Conservation (phyloP, 2,113 vertebrate species). For the Neodontobutis hainanensis region DNA sequence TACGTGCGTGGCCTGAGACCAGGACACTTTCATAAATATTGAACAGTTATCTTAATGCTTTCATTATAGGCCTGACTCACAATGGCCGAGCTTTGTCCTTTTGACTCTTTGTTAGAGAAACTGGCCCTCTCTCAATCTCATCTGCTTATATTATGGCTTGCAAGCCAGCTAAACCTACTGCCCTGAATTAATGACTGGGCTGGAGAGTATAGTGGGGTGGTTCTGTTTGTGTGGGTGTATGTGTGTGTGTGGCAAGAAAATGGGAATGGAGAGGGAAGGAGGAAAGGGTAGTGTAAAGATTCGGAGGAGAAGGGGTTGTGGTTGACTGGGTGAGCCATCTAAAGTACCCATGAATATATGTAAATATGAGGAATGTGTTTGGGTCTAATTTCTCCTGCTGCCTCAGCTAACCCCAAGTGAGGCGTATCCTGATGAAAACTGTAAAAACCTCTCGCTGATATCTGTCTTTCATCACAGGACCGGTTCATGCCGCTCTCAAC, state of each 20-base stretch:
- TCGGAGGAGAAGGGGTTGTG: conserved; percentile 33
- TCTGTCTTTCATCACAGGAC: conserved; percentile 45
- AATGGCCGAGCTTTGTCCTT: conserved; percentile 75
- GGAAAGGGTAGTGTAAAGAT: conserved; percentile 1
- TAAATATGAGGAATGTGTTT: conserved; percentile 71
- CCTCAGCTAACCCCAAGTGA: conserved; percentile 58
- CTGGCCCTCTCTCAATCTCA: conserved; percentile 71
- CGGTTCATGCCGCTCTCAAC: conserved; percentile 38
- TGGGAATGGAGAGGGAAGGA: neutral
- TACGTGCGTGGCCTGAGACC: conserved; percentile 43
- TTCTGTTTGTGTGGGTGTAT: conserved; percentile 20
- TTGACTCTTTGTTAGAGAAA: conserved; percentile 73
- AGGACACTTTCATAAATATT: conserved; percentile 82
- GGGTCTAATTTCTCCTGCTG: conserved; percentile 64
- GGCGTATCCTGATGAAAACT: conserved; percentile 61
- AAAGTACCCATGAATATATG: conserved; percentile 68
- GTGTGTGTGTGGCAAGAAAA: conserved; percentile 11
- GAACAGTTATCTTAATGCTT: conserved; percentile 83
- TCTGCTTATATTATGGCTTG: conserved; percentile 70
- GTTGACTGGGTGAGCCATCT: conserved; percentile 57
- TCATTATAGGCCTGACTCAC: conserved; percentile 77
- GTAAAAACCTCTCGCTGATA: conserved; percentile 39
- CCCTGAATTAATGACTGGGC: conserved; percentile 65
- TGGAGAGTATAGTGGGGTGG: neutral
- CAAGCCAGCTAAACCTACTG: conserved; percentile 61